Evolutionary conservation across 2,797 vertebrate species (phyloP).

Genomic region (Phaenicophaeus curvirostris): DNA sequence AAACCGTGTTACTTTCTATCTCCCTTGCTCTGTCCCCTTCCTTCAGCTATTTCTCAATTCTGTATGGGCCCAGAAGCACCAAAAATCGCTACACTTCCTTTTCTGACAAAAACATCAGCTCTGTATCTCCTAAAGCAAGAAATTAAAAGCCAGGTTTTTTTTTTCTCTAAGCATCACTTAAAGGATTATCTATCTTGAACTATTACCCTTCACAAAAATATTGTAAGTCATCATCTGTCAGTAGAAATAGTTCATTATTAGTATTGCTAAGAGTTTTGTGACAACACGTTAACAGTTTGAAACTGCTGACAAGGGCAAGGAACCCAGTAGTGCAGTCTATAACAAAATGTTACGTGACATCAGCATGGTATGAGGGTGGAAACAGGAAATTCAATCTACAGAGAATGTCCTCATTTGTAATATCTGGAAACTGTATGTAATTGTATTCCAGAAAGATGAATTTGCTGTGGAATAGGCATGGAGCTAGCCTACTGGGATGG

Average conservation of each 20-base stretch:
- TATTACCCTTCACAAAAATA: background rate
- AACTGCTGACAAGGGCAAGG: background rate
- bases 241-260: background rate
- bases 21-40: background rate
- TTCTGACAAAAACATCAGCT: background rate
- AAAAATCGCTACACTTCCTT: background rate
- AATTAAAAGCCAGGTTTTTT: background rate
- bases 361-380: background rate
- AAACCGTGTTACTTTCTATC: background rate
- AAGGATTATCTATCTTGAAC: background rate
- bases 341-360: background rate
- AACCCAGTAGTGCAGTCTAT: background rate
- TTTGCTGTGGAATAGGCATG: background rate
- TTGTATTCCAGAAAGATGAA: background rate
- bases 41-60: background rate
- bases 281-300: background rate
- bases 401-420: background rate
- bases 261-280: background rate
- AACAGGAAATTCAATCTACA: background rate
- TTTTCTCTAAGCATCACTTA: background rate
- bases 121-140: background rate
- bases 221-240: background rate
- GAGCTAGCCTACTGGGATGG: background rate
- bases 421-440: background rate
- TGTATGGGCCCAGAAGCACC: background rate